Conservation (phyloP, 1,140 invertebrate genomes). For the Drosophila mojavensis region DNA sequence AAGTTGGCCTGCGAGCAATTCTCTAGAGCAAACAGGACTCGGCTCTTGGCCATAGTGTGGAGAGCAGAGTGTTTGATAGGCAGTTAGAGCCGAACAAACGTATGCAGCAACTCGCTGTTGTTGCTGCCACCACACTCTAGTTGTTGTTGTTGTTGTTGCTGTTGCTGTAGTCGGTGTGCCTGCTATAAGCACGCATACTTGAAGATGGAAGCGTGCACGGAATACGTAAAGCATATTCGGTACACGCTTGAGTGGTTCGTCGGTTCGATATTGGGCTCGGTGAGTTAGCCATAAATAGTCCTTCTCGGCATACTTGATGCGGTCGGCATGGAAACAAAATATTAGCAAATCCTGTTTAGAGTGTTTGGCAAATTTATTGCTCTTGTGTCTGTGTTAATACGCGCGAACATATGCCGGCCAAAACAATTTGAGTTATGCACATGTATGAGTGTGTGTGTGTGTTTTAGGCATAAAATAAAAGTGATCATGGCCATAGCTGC, state of each 20-base stretch:
- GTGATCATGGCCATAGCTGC: not conserved
- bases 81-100: conserved; percentile 37
- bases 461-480: conserved; percentile 11
- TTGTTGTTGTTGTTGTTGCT: conserved; percentile 10
- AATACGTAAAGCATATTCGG: conserved; percentile 51
- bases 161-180: conserved; percentile 22
- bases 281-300: conserved; percentile 31
- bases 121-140: not conserved
- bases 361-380: conserved; percentile 61
- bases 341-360: conserved; percentile 61
- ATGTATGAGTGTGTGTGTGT: conserved; percentile 6
- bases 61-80: not conserved
- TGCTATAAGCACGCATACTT: conserved; percentile 63
- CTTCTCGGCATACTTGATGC: conserved; percentile 8
- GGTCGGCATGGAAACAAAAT: conserved; percentile 51
- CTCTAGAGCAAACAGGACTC: conserved; percentile 1
- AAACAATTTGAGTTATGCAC: conserved; percentile 39
- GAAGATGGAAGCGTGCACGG: conserved; percentile 55
- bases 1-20: not conserved
- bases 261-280: conserved; percentile 13
- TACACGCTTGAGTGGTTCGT: conserved; percentile 39
- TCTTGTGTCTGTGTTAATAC: conserved; percentile 48
- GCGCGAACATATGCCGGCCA: conserved; percentile 47
- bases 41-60: not conserved
- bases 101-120: conserved; percentile 39